Evolutionary conservation across 2,113 vertebrate genomes (phyloP).

Genomic region (Phyllostomus discolor): DNA sequence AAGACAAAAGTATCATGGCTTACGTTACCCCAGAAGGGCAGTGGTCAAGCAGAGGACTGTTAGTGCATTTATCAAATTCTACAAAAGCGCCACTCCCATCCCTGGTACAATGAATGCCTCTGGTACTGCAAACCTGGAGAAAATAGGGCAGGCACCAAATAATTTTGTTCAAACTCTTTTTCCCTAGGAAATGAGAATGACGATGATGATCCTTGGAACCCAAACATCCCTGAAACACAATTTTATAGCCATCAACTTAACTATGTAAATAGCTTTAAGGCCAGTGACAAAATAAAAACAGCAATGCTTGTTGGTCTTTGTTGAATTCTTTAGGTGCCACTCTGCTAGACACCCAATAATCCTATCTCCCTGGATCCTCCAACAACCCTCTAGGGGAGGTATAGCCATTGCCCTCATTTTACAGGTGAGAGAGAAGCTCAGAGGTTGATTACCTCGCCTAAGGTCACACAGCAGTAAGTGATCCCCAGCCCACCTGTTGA

Average conservation of each 20-base stretch:
- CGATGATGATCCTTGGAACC: neutral
- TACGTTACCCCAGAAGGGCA: neutral
- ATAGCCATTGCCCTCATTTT: neutral
- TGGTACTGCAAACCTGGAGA: neutral
- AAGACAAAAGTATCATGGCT: neutral
- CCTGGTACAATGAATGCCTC: neutral
- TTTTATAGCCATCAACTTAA: slow-evolving; percentile 10
- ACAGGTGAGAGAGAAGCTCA: neutral
- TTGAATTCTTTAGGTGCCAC: neutral
- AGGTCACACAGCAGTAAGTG: neutral
- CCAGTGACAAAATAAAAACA: neutral
- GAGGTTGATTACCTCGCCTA: neutral
- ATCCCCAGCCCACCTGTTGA: neutral
- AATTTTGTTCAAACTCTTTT: neutral
- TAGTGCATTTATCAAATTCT: neutral
- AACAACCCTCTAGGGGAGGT: neutral
- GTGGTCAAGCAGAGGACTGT: neutral
- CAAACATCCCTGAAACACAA: slow-evolving; percentile 5
- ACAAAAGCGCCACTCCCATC: neutral
- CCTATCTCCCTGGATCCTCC: neutral
- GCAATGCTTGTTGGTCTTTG: neutral
- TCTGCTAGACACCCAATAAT: neutral
- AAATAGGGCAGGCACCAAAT: neutral
- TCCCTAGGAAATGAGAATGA: neutral
- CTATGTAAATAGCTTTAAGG: neutral